Base-by-base conservation (phyloP, 1,140 invertebrate species). In the Euura lappo region DNA sequence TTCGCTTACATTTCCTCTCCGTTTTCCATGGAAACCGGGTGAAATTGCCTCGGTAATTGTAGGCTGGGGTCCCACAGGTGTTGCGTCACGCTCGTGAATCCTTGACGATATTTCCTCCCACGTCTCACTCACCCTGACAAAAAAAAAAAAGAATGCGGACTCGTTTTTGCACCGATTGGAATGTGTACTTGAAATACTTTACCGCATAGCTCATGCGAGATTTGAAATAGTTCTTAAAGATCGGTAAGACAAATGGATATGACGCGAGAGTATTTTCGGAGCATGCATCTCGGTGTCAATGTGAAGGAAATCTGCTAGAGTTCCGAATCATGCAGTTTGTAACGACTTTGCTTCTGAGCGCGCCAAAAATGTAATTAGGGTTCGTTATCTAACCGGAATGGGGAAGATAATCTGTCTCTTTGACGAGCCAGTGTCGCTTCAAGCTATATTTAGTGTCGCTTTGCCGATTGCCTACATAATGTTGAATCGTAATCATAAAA, bases 401-500 rank as follows among this genome's bases (percentile, higher is more conserved):
- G 44, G 44, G 10, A 65, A 70, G 66, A 42, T 43, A 44, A 13
- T 71, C 64, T 44, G 45, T 72, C 64, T 77, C 72, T 70, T 45
- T 71, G 28, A 13, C 42, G 44, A 44, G 5, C 43, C 7, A 46
- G 68, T 45, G 45, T 70, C 13, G 44, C 13, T 2, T 10, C 11
- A 44, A 8, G 69, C 69, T 82, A 81, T 75, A 79, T 75, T 79
- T 81, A 80, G 74, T 69, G 64, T 67, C 75, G 72, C 72, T 76
- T 80, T 77, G 47, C 70, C 67, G 65, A 65, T 46, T 68, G 65
- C 44, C 79, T 80, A 79, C 51, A 65, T 79, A 80, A 79, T 47
- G 8, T 43, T 2, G 44, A n/a, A 72, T n/a, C 28, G 44, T 6
- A 51, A 28, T 46, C 45, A 13, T 13, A 45, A 67, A 72, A 67